phyloP scores from a whole-genome alignment of 1,140 invertebrate species.

The Tetramorium alpestre region DNA sequence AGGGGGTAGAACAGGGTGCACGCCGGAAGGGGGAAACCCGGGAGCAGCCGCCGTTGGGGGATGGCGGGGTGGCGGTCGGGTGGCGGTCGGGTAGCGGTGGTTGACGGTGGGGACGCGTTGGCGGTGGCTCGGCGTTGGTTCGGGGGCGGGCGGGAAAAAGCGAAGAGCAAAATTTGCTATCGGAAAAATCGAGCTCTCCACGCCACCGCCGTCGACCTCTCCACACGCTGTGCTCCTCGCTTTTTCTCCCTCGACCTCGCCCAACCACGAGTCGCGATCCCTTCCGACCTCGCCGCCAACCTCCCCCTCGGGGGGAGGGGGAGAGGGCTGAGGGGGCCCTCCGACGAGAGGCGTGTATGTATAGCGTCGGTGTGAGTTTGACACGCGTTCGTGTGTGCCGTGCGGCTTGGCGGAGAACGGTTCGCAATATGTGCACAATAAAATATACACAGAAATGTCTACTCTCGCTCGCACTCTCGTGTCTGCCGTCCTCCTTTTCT shows the following conservation, averaged over 20 bases:
- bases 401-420: conserved; percentile 72
- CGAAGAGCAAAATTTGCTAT: conserved; percentile 81
- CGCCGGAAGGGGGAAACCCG: conserved; percentile 31
- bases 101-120: too few relatives aligned
- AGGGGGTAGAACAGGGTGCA: conserved; percentile 48
- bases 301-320: neutral
- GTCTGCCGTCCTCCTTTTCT: conserved; percentile 67
- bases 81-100: too few relatives aligned
- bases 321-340: neutral
- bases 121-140: too few relatives aligned
- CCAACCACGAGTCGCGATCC: conserved; percentile 56
- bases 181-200: conserved; percentile 82
- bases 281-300: neutral
- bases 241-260: conserved; percentile 60
- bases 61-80: too few relatives aligned
- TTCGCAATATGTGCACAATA: conserved; percentile 76
- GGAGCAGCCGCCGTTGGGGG: conserved; percentile 28
- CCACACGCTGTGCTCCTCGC: conserved; percentile 49
- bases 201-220: conserved; percentile 71
- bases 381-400: conserved; percentile 57
- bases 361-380: conserved; percentile 64
- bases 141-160: conserved; percentile 74
- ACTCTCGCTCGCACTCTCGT: conserved; percentile 37
- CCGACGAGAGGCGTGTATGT: conserved; percentile 13
- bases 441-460: conserved; percentile 76